Base-by-base conservation (phyloP, 2,888 invertebrate species). In the Acronicta psi region DNA sequence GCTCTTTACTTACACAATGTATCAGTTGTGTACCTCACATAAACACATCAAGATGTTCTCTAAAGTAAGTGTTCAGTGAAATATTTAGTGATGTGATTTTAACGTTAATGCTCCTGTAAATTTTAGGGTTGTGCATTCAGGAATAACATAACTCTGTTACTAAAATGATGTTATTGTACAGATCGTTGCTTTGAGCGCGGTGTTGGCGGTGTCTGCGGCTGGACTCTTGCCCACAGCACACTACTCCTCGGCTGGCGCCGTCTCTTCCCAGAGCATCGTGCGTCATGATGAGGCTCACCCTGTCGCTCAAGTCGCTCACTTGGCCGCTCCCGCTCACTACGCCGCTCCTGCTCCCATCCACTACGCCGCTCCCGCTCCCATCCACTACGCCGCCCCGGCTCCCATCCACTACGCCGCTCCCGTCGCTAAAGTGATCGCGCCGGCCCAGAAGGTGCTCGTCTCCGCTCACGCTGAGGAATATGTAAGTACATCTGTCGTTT, bases 141-240 rank as follows among this genome's bases (percentile, higher is more conserved):
- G 4, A 55, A 40, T 20, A 50, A 37, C 0, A 49, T 50, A 31
- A 36, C 2, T 37, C 2, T 5, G 9, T 14, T 49, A 16, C 14
- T 55, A 38, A 20, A 40, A 38, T 14, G 41, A 18, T 42, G n/a
- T 65, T 46, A 69, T 40, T 57, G 83, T 80, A 8, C 79, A 93
- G 92, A 78, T 92, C 44, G 44, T 92, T 38, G 79, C 84, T 52
- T 38, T 94, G 73, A 83, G 89, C 81, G 89, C 91, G 54, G 77
- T 93, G 58, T 68, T 94, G 78, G 91, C 91, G 44, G 87, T 94
- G 42, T 87, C 93, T 18, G 66, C 84, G 40, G 92, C 91, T 13
- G 91, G 90, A 41, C 85, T 92, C 41, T 70, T 93, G 59, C 83
- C 90, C 2, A 78, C 73, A 38, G 73, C 95, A 34, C 93, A 94